A percentile compares a stretch with the other conserved stretches of the same genome.
These are phyloP conservation scores for Candidula unifasciata DNA, from an alignment of 2,888 invertebrate genomes.

Conservation along the genomic window DNA sequence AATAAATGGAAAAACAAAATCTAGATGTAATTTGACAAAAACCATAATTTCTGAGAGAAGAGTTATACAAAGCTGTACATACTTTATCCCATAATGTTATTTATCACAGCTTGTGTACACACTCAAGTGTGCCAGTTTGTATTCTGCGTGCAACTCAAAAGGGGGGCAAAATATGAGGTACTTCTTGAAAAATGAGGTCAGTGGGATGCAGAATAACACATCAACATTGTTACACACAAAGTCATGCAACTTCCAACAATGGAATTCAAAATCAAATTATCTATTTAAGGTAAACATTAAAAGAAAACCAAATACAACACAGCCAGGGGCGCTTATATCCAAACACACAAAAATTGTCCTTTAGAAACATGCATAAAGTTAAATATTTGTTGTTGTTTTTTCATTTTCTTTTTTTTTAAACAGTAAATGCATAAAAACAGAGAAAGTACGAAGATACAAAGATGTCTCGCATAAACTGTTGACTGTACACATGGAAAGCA, in stretches of 20 bases:
- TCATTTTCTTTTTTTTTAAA: too few species aligned
- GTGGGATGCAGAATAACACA: not conserved
- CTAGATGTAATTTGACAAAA: too few species aligned
- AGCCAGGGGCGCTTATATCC: not conserved
- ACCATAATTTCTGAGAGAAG: too few species aligned
- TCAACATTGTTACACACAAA: not conserved
- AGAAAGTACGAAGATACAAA: not conserved
- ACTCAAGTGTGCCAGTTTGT: not conserved
- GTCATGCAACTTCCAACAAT: not conserved
- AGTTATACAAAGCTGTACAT: too few species aligned
- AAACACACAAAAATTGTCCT: not conserved
- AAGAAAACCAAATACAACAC: not conserved
- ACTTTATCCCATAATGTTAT: not conserved
- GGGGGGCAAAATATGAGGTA: slow-evolving; percentile 19
- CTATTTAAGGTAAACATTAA: not conserved
- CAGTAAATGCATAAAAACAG: not conserved
- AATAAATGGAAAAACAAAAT: too few species aligned
- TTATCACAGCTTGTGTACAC: slow-evolving; percentile 7
- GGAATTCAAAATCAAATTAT: slow-evolving; percentile 11
- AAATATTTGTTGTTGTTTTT: too few species aligned
- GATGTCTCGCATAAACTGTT: not conserved
- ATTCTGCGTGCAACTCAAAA: not conserved
- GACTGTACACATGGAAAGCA: not conserved
- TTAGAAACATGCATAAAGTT: too few species aligned
- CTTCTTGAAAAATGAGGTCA: slow-evolving; percentile 27